Evolutionary conservation across 2,113 vertebrate species (phyloP), one percentile per base, ranked within the genome.

Genomic region (Collichthys lucidus): DNA sequence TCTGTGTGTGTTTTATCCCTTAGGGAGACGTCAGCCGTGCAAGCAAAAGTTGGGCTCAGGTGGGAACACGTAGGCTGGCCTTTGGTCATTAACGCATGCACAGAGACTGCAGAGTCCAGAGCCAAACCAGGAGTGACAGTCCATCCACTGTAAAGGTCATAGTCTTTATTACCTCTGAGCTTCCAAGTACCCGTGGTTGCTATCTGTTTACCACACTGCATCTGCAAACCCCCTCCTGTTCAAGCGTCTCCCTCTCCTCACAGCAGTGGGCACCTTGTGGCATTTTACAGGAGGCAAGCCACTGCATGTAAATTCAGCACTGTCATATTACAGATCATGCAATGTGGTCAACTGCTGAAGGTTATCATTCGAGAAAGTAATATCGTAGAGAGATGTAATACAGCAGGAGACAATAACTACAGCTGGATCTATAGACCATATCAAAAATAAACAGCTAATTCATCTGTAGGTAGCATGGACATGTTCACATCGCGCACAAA

Each of bases 91-190:
- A 50, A 71, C 55, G 53, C 35, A 46, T 72, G 66, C 20, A 10
- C 42, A 12, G 20, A 20, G 49, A 20, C 74, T 4, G 2, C 29
- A 31, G 47, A 50, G 22, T 31, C 76, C 74, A 47, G 47, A 82
- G n/a, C 63, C 71, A 85, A 88, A 94, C 47, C 31, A 42, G 79
- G 76, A 83, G 59, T 90, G 92, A 92, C 92, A 89, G 60, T 79
- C 50, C 49, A 65, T 83, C 76, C 74, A 60, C 84, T 81, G 86
- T 88, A 94, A 94, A 93, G 91, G 92, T 92, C 90, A 87, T 0
- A 63, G 84, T 88, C 74, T 61, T 88, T 63, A 83, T 86, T 78
- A 79, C 56, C 50, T 67, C 44, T 63, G 61, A 57, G 62, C 62
- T 60, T 73, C 57, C 40, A 19, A 62, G 31, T 79, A 66, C 71